phyloP scores from a whole-genome alignment of 2,888 invertebrate species.

The Zonitis immaculata region DNA sequence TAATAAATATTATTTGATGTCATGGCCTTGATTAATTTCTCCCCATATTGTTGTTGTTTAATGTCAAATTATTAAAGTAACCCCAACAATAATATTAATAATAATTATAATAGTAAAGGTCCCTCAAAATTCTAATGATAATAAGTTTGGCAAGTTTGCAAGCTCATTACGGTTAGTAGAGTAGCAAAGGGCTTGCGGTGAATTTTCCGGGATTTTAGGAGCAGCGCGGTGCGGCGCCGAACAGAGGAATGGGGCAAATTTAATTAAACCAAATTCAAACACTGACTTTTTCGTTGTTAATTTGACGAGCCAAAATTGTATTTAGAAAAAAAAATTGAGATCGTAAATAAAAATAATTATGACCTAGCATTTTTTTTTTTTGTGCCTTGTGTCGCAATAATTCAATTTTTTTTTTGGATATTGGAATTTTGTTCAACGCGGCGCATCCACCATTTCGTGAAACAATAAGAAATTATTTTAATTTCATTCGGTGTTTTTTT shows the following conservation, averaged over 20 bases:
- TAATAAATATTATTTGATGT: neutral
- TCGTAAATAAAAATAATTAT: no score
- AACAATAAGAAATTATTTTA: no score
- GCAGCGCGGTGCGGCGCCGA: neutral
- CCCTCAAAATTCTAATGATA: neutral
- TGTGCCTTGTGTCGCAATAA: no score
- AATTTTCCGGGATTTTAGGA: neutral
- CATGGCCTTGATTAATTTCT: neutral
- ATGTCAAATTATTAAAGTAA: neutral
- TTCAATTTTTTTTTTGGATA: no score
- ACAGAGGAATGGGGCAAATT: neutral
- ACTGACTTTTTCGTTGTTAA: neutral
- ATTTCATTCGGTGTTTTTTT: no score
- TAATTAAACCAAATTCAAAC: neutral
- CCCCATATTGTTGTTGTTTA: neutral
- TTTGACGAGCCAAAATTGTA: no score
- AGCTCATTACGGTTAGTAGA: neutral
- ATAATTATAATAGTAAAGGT: neutral
- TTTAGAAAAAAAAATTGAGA: no score
- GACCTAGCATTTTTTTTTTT: no score
- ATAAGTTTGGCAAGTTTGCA: neutral
- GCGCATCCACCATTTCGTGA: no score
- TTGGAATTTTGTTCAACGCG: no score
- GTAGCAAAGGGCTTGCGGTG: no score
- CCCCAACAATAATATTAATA: neutral